These are phyloP conservation scores for Natrix natrix DNA, from an alignment of 2,797 vertebrate genomes.

Conservation along the genomic window DNA sequence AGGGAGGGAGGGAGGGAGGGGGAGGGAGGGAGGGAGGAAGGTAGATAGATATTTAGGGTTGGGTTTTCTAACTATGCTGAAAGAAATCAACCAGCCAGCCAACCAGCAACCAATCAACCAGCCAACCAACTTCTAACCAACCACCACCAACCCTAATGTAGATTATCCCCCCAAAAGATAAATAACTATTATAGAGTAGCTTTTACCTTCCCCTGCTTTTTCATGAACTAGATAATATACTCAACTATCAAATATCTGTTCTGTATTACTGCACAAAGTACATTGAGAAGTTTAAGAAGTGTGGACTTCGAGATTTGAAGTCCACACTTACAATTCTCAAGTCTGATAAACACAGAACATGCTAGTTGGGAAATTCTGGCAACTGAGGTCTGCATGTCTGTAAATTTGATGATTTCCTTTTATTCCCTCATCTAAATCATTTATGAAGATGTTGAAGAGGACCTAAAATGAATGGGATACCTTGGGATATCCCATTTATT, in stretches of 20 bases:
- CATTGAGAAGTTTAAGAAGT: neutral
- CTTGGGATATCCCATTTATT: neutral
- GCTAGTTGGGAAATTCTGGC: neutral
- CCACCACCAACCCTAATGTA: neutral
- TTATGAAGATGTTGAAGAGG: neutral
- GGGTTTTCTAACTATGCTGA: neutral
- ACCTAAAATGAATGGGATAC: neutral
- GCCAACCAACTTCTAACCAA: neutral
- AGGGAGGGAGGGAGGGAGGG: too few species aligned
- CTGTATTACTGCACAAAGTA: neutral
- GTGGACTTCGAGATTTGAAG: neutral
- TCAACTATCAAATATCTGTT: neutral
- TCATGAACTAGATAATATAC: neutral
- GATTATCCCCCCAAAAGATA: neutral
- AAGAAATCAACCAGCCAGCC: neutral
- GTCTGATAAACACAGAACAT: neutral
- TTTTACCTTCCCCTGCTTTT: neutral
- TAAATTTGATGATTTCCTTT: neutral
- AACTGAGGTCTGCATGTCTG: neutral
- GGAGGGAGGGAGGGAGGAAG: accelerated
- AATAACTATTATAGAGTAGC: neutral
- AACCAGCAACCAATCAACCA: too few species aligned
- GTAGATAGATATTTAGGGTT: neutral
- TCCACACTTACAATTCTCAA: neutral
- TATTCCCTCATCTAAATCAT: neutral